Conservation (phyloP, 37 sponge, comb jelly and placozoan genomes). For the Tethya wilhelma region DNA sequence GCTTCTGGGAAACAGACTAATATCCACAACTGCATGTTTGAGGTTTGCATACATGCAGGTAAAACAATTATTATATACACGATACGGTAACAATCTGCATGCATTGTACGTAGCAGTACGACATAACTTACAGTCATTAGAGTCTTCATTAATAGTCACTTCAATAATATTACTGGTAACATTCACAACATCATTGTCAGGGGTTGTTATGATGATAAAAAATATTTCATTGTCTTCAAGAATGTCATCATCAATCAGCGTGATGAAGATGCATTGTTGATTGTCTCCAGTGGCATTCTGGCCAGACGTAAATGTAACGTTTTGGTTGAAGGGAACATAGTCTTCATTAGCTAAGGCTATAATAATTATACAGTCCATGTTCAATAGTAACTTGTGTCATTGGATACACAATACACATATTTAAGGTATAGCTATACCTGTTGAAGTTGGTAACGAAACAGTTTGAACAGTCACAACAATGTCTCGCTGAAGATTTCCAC, state of each 20-base stretch:
- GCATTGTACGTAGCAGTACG: no score
- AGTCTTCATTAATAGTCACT: background rate
- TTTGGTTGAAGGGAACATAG: background rate
- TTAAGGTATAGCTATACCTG: background rate
- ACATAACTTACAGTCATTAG: constrained; percentile 1
- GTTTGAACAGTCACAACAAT: no score
- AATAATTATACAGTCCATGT: no score
- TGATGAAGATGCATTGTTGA: background rate
- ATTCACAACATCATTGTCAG: background rate
- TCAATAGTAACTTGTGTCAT: no score
- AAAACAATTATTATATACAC: no score
- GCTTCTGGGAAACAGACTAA: no score
- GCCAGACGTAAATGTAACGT: no score
- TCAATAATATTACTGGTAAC: background rate
- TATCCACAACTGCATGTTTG: no score
- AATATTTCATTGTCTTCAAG: background rate
- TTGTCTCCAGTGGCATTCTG: background rate
- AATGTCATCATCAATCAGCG: no score
- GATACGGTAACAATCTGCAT: no score
- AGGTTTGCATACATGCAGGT: no score
- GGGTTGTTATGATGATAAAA: background rate
- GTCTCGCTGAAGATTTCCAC: no score
- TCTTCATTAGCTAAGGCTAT: background rate
- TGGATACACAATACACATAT: background rate
- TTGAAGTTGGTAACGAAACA: background rate